Base-by-base conservation (phyloP, 35 echinoderm and acorn worm genomes). In the Ophiothrix spiculata region DNA sequence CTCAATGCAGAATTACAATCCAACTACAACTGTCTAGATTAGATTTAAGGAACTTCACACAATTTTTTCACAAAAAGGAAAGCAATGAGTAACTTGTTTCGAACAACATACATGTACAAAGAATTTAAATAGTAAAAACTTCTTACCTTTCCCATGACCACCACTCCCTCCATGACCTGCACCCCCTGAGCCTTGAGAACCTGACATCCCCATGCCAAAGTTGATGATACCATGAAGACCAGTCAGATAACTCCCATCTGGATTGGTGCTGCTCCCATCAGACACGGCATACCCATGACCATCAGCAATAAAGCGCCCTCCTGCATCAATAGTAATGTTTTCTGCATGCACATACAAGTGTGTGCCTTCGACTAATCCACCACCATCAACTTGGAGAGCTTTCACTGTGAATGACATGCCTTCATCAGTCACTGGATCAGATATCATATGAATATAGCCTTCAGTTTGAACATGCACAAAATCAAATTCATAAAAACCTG, bases 141-240 rank as follows among this genome's bases (percentile, higher is more conserved):
- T n/a, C 33, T 74, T 54, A 95, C 93, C 86, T 40, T 56, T 56
- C 1, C 93, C 93, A 88, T 95, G 93, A 14, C 93, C 93, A 76
- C 93, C 93, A 91, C 89, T 95, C 4, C 93, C 93, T 38, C 93
- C 90, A 86, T 95, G 93, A 0, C 93, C 93, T 36, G 85, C 93
- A 42, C 93, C 93, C 0, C 73, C 31, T 31, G 81, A 34, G 11
- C 85, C 85, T 38, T 1, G 31, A n/a, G 56, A 14, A 32, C 86
- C 75, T 79, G 80, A 39, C 23, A 88, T 85, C 36, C 93, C 93
- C 25, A 88, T 35, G 17, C 93, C 93, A 82, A 63, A 85, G 78
- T 95, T 95, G 82, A 95, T 95, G 33, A 95, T 79, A 32, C 93
- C 93, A 89, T 95, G 93, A 11, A 91, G 86, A 31, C 93, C 93